A percentile compares a stretch with the other conserved stretches of the same genome.
Conservation (phyloP, 2,113 vertebrate species). For the Uria aalge region DNA sequence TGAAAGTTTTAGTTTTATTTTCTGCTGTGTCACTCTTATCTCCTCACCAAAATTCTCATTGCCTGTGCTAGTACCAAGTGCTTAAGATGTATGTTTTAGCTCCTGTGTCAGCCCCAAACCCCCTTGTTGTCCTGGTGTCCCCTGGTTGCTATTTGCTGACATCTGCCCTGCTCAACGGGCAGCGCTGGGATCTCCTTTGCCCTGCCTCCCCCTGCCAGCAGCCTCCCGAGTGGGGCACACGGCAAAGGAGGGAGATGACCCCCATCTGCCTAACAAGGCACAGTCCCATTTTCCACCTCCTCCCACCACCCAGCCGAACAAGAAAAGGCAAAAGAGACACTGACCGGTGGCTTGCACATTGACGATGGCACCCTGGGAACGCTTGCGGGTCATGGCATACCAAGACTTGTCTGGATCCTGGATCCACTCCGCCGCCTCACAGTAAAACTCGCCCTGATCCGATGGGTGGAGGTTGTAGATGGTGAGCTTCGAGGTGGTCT, state of each 20-base stretch:
- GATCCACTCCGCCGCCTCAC: slow-evolving; percentile 94
- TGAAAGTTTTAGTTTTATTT: not conserved
- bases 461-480: slow-evolving; percentile 90
- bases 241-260: not conserved
- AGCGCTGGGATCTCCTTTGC: not conserved
- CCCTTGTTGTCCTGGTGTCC: not conserved
- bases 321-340: slow-evolving; percentile 19
- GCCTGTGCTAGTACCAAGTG: not conserved
- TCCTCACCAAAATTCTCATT: not conserved
- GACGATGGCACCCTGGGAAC: slow-evolving; percentile 87
- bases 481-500: slow-evolving; percentile 87
- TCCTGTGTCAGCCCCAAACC: not conserved
- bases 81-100: not conserved
- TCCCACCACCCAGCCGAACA: not conserved
- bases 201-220: not conserved
- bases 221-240: fast-evolving
- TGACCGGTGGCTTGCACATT: slow-evolving; percentile 91
- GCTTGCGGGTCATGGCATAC: slow-evolving; percentile 94
- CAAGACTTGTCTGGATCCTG: slow-evolving; percentile 90
- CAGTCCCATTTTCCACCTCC: not conserved
- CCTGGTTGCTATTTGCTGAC: not conserved
- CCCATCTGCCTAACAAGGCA: not conserved
- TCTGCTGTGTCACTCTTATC: not conserved
- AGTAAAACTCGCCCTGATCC: slow-evolving; percentile 94
- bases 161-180: not conserved